These are phyloP conservation scores for Callosobruchus maculatus DNA, from an alignment of 2,888 invertebrate genomes.

Conservation along the genomic window DNA sequence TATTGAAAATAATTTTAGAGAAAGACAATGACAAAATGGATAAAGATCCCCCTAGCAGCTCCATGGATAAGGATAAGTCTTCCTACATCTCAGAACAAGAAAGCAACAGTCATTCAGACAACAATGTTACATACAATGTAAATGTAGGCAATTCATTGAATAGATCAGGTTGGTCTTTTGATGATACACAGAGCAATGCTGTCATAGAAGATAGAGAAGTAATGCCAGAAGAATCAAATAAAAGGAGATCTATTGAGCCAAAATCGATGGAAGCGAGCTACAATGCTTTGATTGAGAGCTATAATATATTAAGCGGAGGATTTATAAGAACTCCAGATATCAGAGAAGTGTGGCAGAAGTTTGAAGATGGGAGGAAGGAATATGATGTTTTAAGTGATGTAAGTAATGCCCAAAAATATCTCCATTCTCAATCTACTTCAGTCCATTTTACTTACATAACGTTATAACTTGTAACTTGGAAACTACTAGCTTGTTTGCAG, in stretches of 20 bases:
- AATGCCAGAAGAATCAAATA: slow-evolving; percentile 3
- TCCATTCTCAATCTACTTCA: too few relatives aligned
- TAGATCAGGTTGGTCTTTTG: slow-evolving; percentile 63
- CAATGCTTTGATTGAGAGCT: slow-evolving; percentile 58
- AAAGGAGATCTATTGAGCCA: slow-evolving; percentile 17
- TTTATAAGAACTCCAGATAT: slow-evolving; percentile 55
- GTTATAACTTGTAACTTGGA: too few relatives aligned
- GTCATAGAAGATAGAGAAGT: slow-evolving; percentile 1
- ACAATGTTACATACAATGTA: slow-evolving; percentile 37
- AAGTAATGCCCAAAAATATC: not conserved
- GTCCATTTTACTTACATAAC: too few relatives aligned
- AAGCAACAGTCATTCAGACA: slow-evolving; percentile 16
- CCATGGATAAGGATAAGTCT: slow-evolving; percentile 20
- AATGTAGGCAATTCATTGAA: slow-evolving; percentile 63
- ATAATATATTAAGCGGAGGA: slow-evolving; percentile 50
- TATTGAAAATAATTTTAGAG: slow-evolving; percentile 64
- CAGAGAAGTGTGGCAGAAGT: slow-evolving; percentile 58
- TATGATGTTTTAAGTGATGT: not conserved
- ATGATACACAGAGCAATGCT: slow-evolving; percentile 30
- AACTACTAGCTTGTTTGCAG: too few relatives aligned
- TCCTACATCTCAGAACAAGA: slow-evolving; percentile 24
- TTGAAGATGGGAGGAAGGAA: slow-evolving; percentile 39
- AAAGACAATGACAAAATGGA: slow-evolving; percentile 42
- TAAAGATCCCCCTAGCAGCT: not conserved
- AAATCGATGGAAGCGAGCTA: slow-evolving; percentile 53